Evolutionary conservation across 92 coral and sea anemone genomes (phyloP), one percentile per base, ranked within the genome.

Genomic region (Ricordea florida): DNA sequence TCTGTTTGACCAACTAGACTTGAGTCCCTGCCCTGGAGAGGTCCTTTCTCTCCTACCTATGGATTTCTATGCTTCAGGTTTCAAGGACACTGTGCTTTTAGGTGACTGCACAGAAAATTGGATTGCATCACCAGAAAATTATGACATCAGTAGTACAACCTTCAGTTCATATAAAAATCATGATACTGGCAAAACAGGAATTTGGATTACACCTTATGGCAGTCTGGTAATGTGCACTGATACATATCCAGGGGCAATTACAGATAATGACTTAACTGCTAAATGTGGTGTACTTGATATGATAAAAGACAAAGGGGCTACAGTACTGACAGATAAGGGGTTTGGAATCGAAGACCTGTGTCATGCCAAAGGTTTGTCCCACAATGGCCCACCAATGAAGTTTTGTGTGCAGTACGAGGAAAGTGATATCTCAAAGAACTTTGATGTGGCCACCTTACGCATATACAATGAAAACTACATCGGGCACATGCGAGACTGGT

Each of bases 81-180:
- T 78, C 33, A 18, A 75, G 70, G 73, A 75, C 56, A 62, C 73
- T 75, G 82, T 75, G 15, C 36, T 59, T 16, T 25, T 30, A n/a
- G 43, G 40, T 22, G 69, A 63, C 48, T 63, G 70, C 32, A 42
- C 70, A n/a, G 87, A 74, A 44, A 83, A 74, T 44, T 74, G 83
- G 89, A 69, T 83, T 48, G 64, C 89, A 3, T 75, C 79, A 26
- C 71, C 79, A 1, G 83, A 76, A 58, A 83, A 83, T 35, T 83
- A 26, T 84, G 89, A 68, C 40, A 31, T 83, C 67, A 83, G 79
- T 52, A 83, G 42, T 63, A 48, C 44, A 55, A 83, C 79, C 25
- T 83, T 83, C 37, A 81, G 81, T 24, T 23, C 75, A 23, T 83
- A 66, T 37, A 49, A 57, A 36, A 48, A 66, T 29, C 79, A 83